phyloP scores from a whole-genome alignment of 2,797 vertebrate species.

The Sebastes paucispinis region DNA sequence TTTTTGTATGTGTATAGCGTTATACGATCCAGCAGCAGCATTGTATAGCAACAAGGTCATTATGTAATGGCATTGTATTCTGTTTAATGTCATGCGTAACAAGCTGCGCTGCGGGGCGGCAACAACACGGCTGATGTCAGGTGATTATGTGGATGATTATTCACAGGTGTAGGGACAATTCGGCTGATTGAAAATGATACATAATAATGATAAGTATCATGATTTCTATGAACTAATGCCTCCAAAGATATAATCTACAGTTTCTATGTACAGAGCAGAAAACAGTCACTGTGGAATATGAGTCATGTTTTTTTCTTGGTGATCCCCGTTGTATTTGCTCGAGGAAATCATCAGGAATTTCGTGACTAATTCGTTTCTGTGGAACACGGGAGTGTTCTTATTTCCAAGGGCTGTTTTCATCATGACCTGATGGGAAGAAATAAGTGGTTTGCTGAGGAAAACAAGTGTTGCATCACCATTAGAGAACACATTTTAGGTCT shows the following conservation, averaged over 20 bases:
- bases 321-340: conserved; percentile 21
- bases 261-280: background rate
- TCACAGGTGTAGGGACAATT: conserved; percentile 29
- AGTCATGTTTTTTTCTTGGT: conserved; percentile 18
- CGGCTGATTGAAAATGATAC: conserved; percentile 36
- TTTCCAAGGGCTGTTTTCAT: conserved; percentile 2
- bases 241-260: conserved; percentile 6
- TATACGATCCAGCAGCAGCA: background rate
- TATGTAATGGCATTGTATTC: background rate
- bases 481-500: background rate
- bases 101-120: background rate
- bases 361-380: conserved; percentile 45
- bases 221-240: conserved; percentile 33
- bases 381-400: background rate
- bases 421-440: conserved; percentile 37
- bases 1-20: background rate
- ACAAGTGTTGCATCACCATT: conserved; percentile 52
- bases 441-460: conserved; percentile 21
- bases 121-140: conserved; percentile 20
- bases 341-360: conserved; percentile 27
- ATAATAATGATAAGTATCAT: conserved; percentile 35
- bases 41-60: background rate
- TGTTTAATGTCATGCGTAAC: background rate
- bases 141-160: conserved; percentile 20
- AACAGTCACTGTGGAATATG: conserved; percentile 9